These are phyloP conservation scores for Proterorhinus semilunaris DNA, from an alignment of 2,113 vertebrate genomes.

Conservation along the genomic window DNA sequence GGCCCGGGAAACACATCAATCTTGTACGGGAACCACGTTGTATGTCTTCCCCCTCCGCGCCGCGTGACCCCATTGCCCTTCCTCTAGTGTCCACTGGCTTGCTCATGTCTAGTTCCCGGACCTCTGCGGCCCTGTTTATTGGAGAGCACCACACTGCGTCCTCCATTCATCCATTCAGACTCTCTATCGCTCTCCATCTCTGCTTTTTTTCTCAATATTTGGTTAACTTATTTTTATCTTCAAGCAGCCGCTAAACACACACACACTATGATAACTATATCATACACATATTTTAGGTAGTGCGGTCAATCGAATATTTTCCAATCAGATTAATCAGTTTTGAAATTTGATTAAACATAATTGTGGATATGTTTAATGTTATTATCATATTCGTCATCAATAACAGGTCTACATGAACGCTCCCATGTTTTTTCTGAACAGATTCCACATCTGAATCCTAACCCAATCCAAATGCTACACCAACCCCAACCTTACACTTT, in stretches of 20 bases:
- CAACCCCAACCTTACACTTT: no score
- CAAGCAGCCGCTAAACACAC: neutral
- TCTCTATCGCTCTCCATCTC: conserved; percentile 40
- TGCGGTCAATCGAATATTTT: neutral
- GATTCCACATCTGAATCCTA: no score
- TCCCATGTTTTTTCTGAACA: no score
- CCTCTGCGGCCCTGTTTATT: conserved; percentile 72
- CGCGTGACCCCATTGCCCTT: conserved; percentile 71
- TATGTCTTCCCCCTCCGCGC: conserved; percentile 46
- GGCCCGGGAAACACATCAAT: conserved; percentile 75
- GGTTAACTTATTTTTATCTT: neutral
- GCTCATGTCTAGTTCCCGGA: conserved; percentile 69
- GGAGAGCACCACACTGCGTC: conserved; percentile 63
- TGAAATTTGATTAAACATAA: no score
- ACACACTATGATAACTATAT: neutral
- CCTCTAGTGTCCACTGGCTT: conserved; percentile 60
- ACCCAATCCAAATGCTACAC: no score
- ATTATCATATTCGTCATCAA: no score
- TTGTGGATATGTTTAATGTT: no score
- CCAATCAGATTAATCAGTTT: no score
- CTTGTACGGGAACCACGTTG: conserved; percentile 55
- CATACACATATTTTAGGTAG: neutral
- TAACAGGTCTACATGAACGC: no score
- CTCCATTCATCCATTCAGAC: conserved; percentile 40
- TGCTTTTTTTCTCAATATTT: neutral